Percentiles rank a stretch among this genome's conserved stretches.
phyloP scores from a whole-genome alignment of 2,797 vertebrate species.

The Picus viridis region DNA sequence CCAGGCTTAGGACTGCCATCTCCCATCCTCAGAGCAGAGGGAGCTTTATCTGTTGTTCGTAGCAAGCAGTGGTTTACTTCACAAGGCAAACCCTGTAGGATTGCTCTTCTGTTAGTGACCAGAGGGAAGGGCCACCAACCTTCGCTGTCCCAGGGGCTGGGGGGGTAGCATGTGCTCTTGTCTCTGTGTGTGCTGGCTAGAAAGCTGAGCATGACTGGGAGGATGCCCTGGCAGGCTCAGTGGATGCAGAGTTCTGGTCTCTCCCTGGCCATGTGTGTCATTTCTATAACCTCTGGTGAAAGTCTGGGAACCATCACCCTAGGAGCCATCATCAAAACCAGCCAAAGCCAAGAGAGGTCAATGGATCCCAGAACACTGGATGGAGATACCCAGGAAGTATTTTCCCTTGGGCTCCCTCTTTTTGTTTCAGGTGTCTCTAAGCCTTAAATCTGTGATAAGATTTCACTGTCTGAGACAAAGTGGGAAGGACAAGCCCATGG shows the following conservation, averaged over 20 bases:
- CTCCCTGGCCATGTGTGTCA: background rate
- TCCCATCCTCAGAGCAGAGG: background rate
- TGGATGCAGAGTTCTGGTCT: background rate
- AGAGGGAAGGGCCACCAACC: background rate
- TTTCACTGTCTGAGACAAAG: background rate
- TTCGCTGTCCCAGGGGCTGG: background rate
- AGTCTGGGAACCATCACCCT: background rate
- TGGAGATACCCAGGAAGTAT: background rate
- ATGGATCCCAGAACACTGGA: background rate
- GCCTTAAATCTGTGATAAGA: background rate
- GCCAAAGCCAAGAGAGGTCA: background rate
- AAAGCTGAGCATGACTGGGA: background rate
- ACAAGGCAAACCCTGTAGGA: background rate
- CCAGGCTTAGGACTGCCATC: background rate
- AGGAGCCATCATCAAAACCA: background rate
- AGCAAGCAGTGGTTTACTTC: background rate
- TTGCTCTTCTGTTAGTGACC: background rate
- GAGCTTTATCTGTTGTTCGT: background rate
- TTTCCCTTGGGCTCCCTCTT: background rate
- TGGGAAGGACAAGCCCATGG: background rate
- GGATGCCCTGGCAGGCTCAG: background rate
- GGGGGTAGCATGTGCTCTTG: background rate
- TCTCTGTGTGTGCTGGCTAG: background rate
- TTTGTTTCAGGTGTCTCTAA: background rate
- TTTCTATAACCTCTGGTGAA: background rate